Conservation (phyloP, 2,113 vertebrate species). For the Diadophis punctatus region DNA sequence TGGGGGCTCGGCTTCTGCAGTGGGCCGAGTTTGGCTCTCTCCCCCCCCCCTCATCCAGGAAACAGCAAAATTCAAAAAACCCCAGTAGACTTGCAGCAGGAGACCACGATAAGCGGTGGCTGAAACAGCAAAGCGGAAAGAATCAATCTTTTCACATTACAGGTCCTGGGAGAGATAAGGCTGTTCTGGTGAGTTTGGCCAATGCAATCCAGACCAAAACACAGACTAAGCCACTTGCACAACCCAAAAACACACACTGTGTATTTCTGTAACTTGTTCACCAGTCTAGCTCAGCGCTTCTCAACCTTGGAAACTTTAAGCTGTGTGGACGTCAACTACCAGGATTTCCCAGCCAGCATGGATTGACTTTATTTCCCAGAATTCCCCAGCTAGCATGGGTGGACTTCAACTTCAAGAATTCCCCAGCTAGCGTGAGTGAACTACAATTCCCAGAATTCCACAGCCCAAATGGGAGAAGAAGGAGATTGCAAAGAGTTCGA, state of each 20-base stretch:
- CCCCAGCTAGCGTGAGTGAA: no score
- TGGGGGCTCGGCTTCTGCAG: neutral
- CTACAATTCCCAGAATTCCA: no score
- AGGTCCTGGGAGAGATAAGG: rapidly evolving
- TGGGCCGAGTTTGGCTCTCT: conserved; percentile 5
- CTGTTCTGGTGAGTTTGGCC: neutral
- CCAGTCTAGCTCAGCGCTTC: neutral
- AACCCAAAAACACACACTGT: neutral
- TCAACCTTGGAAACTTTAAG: neutral
- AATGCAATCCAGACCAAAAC: no score
- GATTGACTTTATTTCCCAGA: no score
- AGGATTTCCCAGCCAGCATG: no score
- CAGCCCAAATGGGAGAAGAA: neutral
- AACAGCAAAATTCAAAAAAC: conserved; percentile 13
- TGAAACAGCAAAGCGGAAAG: conserved; percentile 24
- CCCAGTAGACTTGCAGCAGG: neutral
- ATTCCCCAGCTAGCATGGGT: no score
- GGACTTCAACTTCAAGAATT: no score
- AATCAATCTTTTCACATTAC: neutral
- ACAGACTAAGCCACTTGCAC: no score
- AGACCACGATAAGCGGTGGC: conserved; percentile 39
- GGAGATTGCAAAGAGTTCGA: neutral
- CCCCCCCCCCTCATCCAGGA: conserved; percentile 30
- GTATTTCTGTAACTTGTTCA: no score
- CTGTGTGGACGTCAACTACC: neutral